Conservation (phyloP, 2,888 invertebrate genomes). For the Campaea margaritaria region DNA sequence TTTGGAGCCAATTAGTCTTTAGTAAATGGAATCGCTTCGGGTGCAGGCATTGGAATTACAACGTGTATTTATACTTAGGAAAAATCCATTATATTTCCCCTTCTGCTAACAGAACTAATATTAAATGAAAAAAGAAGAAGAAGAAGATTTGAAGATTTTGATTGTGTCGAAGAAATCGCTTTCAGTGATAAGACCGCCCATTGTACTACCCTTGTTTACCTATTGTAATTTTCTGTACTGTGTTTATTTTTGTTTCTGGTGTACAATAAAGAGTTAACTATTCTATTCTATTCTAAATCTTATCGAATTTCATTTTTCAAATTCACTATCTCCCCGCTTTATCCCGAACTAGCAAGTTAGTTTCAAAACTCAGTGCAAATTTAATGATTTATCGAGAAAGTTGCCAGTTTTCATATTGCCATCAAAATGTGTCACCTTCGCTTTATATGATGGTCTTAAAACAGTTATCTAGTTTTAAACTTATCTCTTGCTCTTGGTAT, state of each 20-base stretch:
- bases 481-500: constrained; percentile 9
- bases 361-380: constrained; percentile 17
- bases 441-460: constrained; percentile 27
- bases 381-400: constrained; percentile 29
- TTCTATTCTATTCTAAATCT: not conserved
- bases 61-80: too few relatives aligned
- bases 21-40: constrained; percentile 58
- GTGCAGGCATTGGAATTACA: constrained; percentile 36
- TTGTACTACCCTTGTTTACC: too few relatives aligned
- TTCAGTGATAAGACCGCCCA: too few relatives aligned
- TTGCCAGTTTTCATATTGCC: constrained; percentile 21
- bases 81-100: too few relatives aligned
- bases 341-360: not conserved
- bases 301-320: not conserved
- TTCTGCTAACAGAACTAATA: too few relatives aligned
- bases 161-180: too few relatives aligned
- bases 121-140: too few relatives aligned
- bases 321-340: not conserved
- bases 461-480: constrained; percentile 17
- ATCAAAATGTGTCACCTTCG: constrained; percentile 24
- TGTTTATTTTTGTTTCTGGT: too few relatives aligned
- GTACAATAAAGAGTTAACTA: too few relatives aligned
- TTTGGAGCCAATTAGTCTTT: constrained; percentile 64
- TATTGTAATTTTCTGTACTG: too few relatives aligned
- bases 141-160: too few relatives aligned